Conservation (phyloP, 2,113 vertebrate species). For the Chlamydotis undulata region DNA sequence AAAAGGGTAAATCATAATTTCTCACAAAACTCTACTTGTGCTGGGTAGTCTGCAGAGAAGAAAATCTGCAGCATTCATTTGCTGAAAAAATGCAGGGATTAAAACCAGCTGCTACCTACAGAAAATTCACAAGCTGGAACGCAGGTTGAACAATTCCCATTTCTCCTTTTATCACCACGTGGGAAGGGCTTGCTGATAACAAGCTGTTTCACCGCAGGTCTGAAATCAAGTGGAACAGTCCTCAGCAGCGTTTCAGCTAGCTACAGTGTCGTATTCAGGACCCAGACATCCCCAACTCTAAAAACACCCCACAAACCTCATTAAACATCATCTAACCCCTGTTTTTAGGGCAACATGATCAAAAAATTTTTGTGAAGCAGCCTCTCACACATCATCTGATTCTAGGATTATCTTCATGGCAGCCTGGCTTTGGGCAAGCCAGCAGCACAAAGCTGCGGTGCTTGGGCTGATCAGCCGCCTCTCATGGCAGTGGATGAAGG, state of each 20-base stretch:
- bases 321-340: neutral
- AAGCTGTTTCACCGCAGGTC: neutral
- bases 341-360: neutral
- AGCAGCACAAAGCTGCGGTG: neutral
- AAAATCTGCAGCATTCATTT: neutral
- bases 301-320: neutral
- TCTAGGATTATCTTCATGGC: neutral
- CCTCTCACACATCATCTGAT: neutral
- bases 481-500: neutral
- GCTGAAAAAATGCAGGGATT: neutral
- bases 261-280: neutral
- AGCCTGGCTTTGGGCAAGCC: neutral
- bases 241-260: neutral
- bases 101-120: neutral
- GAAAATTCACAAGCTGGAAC: neutral
- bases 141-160: neutral
- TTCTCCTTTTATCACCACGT: neutral
- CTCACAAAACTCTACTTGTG: neutral
- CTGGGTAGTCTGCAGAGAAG: neutral
- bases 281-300: neutral
- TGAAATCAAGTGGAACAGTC: neutral
- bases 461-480: neutral
- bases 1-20: neutral
- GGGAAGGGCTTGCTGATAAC: neutral
- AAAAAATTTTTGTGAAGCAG: neutral